phyloP scores from a whole-genome alignment of 2,888 invertebrate genomes.

The Xestia sexstrigata region DNA sequence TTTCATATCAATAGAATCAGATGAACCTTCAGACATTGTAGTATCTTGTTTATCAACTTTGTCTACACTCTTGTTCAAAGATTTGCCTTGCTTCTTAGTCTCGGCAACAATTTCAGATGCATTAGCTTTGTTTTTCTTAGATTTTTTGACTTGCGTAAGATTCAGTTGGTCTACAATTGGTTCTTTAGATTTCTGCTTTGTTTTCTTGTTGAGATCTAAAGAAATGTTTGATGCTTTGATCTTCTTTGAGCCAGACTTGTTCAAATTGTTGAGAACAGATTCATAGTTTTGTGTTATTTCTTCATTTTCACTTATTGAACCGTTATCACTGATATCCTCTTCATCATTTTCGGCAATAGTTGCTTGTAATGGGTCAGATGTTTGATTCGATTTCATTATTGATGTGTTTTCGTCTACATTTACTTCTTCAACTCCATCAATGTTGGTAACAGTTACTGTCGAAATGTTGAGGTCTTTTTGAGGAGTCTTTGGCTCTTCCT shows the following conservation, averaged over 20 bases:
- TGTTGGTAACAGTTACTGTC: constrained; percentile 71
- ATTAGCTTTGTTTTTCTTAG: constrained; percentile 65
- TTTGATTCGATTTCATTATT: constrained; percentile 73
- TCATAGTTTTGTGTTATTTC: constrained; percentile 84
- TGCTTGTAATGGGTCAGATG: constrained; percentile 79
- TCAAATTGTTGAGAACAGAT: constrained; percentile 79
- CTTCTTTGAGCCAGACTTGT: constrained; percentile 70
- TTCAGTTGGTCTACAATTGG: constrained; percentile 83
- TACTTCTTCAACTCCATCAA: constrained; percentile 77
- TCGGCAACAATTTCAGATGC: constrained; percentile 35
- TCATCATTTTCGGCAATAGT: constrained; percentile 59
- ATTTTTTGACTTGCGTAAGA: constrained; percentile 78
- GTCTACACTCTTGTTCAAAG: constrained; percentile 44
- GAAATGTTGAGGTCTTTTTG: constrained; percentile 76
- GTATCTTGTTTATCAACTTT: constrained; percentile 42
- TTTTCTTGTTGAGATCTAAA: constrained; percentile 78
- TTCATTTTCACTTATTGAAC: constrained; percentile 80
- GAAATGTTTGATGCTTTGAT: constrained; percentile 77
- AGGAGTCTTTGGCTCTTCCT: constrained; percentile 82
- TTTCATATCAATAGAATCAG: constrained; percentile 82
- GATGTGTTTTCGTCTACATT: constrained; percentile 75
- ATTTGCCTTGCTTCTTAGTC: constrained; percentile 44
- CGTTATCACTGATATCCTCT: constrained; percentile 64
- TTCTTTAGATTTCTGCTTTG: constrained; percentile 72
- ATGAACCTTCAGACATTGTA: constrained; percentile 71